phyloP scores from a whole-genome alignment of 2,113 vertebrate genomes.

The Heterotilapia buettikoferi region DNA sequence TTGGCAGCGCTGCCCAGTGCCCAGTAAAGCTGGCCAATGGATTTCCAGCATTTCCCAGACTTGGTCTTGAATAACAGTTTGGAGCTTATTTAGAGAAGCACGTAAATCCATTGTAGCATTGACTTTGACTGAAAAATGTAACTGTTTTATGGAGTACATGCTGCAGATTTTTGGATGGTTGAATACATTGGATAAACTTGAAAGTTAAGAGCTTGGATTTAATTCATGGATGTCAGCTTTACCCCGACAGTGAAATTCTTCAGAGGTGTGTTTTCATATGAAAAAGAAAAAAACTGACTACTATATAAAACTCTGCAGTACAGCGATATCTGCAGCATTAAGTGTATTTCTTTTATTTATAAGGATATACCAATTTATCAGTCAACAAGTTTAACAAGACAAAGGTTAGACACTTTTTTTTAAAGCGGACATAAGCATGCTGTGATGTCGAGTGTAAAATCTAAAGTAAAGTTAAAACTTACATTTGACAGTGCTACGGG shows the following conservation, averaged over 20 bases:
- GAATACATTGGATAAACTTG: not conserved
- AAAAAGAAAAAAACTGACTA: not conserved
- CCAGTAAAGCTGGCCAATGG: not conserved
- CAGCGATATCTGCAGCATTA: not conserved
- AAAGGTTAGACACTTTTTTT: not conserved
- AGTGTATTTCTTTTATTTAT: not conserved
- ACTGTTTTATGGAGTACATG: not conserved
- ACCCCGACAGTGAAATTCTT: not conserved
- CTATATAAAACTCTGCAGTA: not conserved
- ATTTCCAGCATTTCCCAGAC: not conserved
- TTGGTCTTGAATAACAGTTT: slow-evolving; percentile 35
- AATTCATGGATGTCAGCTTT: not conserved
- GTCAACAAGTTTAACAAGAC: not conserved
- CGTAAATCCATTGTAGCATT: not conserved
- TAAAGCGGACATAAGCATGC: not conserved
- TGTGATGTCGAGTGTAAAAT: not conserved
- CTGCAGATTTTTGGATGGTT: not conserved
- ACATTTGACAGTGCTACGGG: slow-evolving; percentile 93
- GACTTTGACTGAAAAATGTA: not conserved
- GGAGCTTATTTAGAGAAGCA: not conserved
- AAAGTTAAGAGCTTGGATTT: not conserved
- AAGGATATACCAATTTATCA: not conserved
- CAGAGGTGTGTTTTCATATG: not conserved
- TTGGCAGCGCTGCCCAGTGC: not conserved
- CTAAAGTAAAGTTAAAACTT: slow-evolving; percentile 66